Evolutionary conservation across 2,113 vertebrate species (phyloP), one percentile per base, ranked within the genome.

Genomic region (Nibea albiflora): DNA sequence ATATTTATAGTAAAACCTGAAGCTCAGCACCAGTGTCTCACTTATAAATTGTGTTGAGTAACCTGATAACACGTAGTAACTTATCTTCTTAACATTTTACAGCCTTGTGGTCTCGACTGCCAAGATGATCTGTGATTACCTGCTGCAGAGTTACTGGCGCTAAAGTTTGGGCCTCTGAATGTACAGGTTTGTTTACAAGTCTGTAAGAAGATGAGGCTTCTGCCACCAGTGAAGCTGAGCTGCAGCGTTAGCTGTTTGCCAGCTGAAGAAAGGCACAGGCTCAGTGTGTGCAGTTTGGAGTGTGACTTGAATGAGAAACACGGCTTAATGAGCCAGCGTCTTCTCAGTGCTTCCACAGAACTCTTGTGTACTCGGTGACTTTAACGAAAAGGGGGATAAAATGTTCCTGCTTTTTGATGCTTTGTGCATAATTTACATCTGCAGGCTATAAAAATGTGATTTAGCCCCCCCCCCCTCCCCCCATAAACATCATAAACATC

Each of bases 301-400:
- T 70, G 89, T 87, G 88, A 90, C 80, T 78, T 70, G 86, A 86
- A 89, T 87, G 22, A 62, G 28, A 88, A 89, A 76, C 53, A 11
- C 0, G 1, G 22, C 11, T 78, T 63, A 83, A 80, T 84, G 77
- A 76, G 79, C 66, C 69, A 76, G 52, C 11, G 46, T 39, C 26
- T 68, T 42, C 39, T 15, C 19, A 57, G 63, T 63, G 63, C 63
- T 47, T 63, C 54, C 9, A 22, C 9, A 4, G 15, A 58, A 46
- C 35, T 39, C 24, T 19, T 19, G 24, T 47, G 50, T 66, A n/a
- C 28, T 50, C 19, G 56, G 8, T 58, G 49, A 28, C 67, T 39
- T 73, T 31, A 81, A 14, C 39, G n/a, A 50, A 2, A 0, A 22
- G 19, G 1, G 4, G 50, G 28, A 10, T n/a, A 19, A 85, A 26